Evolutionary conservation across 2,888 invertebrate genomes (phyloP), one percentile per base, ranked within the genome.

Genomic region (Athetis lepigone): DNA sequence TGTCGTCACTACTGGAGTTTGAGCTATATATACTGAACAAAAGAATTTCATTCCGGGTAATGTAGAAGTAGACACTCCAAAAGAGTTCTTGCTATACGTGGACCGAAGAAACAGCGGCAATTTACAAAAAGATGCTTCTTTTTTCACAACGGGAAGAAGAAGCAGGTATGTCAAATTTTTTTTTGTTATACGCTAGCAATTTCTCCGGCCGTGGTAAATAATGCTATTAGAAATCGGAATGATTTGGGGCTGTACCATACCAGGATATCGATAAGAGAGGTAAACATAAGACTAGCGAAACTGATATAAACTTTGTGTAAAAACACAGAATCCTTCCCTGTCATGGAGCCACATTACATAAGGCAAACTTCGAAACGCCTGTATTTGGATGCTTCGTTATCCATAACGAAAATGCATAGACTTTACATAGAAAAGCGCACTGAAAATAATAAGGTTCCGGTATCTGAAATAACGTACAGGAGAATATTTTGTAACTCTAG

Each of bases 401-500:
- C 49, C 19, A 36, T 49, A 33, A 21, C n/a, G n/a, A 66, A 66
- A 47, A 52, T 61, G 60, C 21, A 59, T 54, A 1, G 25, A n/a
- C 49, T 65, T 47, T 55, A 46, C 40, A 40, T 18, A 4, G 37
- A 49, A 49, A 47, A 64, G 27, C 54, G 58, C 54, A 23, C 27
- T 42, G 49, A 59, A 39, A 23, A 39, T 16, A 58, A 50, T 40
- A 50, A 9, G 47, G 8, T 5, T 18, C 59, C 64, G 33, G 58
- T 58, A 18, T 58, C 64, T 11, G 54, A 65, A 29, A 58, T 65
- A 49, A 65, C 64, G n/a, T 59, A 65, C 29, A 33, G 64, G 16
- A 49, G 64, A 60, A 61, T 67, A 49, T 67, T 67, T 57, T 46
- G 52, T 18, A 67, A 18, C 11, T n/a, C n/a, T n/a, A n/a, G n/a